phyloP scores from a whole-genome alignment of 1,140 invertebrate species.

The Calycopis cecrops region DNA sequence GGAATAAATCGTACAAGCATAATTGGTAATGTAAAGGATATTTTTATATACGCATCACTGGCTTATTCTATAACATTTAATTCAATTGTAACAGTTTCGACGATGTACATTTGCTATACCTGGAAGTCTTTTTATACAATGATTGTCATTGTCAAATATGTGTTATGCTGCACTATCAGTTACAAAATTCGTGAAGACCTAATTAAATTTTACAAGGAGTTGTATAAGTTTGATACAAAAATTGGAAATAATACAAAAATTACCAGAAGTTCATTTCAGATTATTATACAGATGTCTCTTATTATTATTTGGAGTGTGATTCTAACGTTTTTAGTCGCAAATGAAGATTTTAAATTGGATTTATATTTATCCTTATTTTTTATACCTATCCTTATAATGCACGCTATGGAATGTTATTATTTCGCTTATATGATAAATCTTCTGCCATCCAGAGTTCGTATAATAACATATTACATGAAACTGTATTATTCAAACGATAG shows the following conservation, averaged over 20 bases:
- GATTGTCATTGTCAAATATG: neutral
- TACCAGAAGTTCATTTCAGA: neutral
- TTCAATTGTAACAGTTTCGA: neutral
- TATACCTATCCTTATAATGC: slow-evolving; percentile 22
- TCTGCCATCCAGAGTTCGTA: slow-evolving; percentile 30
- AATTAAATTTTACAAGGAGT: slow-evolving; percentile 12
- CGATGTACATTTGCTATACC: neutral
- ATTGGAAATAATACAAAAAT: slow-evolving; percentile 6
- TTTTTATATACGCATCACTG: neutral
- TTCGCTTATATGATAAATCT: slow-evolving; percentile 36
- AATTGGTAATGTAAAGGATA: neutral
- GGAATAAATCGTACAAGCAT: neutral
- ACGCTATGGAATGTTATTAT: slow-evolving; percentile 34
- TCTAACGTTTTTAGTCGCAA: neutral
- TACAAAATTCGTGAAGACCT: neutral
- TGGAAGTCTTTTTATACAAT: neutral
- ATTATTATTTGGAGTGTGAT: too few species aligned
- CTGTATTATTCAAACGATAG: neutral
- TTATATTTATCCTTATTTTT: neutral
- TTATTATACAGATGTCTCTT: neutral
- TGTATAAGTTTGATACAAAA: slow-evolving; percentile 2
- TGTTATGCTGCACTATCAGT: neutral
- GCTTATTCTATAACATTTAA: neutral
- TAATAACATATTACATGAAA: slow-evolving; percentile 34
- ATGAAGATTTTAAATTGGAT: neutral